Percentiles rank a stretch among this genome's conserved stretches.
These are phyloP conservation scores for Luperina testacea DNA, from an alignment of 2,888 invertebrate species.

Conservation along the genomic window DNA sequence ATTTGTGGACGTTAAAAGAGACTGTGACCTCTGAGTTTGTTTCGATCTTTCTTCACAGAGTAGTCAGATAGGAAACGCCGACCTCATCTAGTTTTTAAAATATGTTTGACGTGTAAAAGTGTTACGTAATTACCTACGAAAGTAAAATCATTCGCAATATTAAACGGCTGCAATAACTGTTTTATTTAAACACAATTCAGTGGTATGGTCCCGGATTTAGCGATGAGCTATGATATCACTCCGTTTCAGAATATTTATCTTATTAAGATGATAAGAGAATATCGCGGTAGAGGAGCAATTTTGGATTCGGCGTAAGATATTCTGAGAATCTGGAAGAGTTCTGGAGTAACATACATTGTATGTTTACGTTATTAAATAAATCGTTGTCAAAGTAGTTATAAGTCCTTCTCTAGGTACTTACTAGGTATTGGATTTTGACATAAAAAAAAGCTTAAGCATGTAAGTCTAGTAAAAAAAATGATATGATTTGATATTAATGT, in stretches of 20 bases:
- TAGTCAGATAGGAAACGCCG: no score
- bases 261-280: slow-evolving; percentile 77
- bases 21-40: no score
- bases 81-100: no score
- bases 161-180: background rate
- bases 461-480: no score
- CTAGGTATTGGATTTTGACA: background rate
- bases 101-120: no score
- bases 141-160: no score
- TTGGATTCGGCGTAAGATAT: slow-evolving; percentile 64
- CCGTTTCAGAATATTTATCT: slow-evolving; percentile 78
- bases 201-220: slow-evolving; percentile 65
- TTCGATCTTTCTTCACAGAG: no score
- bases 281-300: slow-evolving; percentile 58
- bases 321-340: background rate
- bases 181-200: slow-evolving; percentile 64
- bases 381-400: background rate
- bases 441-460: no score
- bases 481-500: background rate
- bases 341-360: background rate
- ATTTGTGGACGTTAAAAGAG: no score
- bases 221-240: slow-evolving; percentile 72
- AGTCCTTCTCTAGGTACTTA: background rate
- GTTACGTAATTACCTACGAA: no score
- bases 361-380: background rate